Conservation (phyloP, 2,797 vertebrate genomes). For the Spea hammondii region DNA sequence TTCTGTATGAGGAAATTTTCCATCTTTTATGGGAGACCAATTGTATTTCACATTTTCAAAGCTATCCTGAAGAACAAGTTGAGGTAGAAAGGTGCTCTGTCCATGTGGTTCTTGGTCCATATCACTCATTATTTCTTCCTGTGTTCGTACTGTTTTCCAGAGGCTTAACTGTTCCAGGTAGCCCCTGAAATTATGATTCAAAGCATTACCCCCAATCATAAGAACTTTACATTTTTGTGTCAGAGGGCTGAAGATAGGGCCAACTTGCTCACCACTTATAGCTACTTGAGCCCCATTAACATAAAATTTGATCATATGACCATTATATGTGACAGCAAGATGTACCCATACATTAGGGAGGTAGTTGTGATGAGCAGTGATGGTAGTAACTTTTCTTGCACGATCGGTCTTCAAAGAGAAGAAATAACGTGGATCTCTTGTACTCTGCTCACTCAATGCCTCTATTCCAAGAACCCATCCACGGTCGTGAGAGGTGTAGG, state of each 20-base stretch:
- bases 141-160: slow-evolving; percentile 85
- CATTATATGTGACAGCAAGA: slow-evolving; percentile 88
- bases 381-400: slow-evolving; percentile 89
- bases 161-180: slow-evolving; percentile 84
- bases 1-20: slow-evolving; percentile 72
- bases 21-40: slow-evolving; percentile 80
- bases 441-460: slow-evolving; percentile 87
- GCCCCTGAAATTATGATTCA: slow-evolving; percentile 92
- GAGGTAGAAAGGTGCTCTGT: slow-evolving; percentile 76
- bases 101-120: slow-evolving; percentile 77
- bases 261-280: slow-evolving; percentile 88
- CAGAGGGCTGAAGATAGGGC: slow-evolving; percentile 89
- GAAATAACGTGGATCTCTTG: slow-evolving; percentile 93
- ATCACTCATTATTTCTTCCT: slow-evolving; percentile 84
- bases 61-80: slow-evolving; percentile 89
- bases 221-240: slow-evolving; percentile 95
- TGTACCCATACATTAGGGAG: slow-evolving; percentile 89
- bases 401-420: slow-evolving; percentile 98
- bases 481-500: slow-evolving; percentile 93
- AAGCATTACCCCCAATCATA: slow-evolving; percentile 89
- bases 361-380: slow-evolving; percentile 85
- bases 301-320: slow-evolving; percentile 89
- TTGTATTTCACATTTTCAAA: slow-evolving; percentile 84
- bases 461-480: slow-evolving; percentile 97
- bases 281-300: slow-evolving; percentile 93